Evolutionary conservation across 2,888 invertebrate genomes (phyloP), one percentile per base, ranked within the genome.

Genomic region (Lasioglossum malachurum): DNA sequence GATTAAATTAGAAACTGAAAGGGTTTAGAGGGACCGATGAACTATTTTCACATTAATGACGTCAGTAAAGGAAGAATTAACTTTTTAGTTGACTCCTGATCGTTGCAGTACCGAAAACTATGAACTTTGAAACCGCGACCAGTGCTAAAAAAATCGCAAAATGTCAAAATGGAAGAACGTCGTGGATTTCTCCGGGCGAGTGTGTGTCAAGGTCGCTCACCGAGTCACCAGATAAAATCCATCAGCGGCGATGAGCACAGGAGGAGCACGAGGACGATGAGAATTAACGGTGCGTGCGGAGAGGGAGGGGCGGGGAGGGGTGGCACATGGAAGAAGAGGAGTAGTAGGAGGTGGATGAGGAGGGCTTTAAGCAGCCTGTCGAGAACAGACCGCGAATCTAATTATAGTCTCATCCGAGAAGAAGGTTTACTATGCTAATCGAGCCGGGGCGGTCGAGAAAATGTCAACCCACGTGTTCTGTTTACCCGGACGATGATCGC

Each of bases 401-500:
- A 94, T 94, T 94, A 93, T 94, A 93, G 92, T 81, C 82, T 82
- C 71, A 82, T 75, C 76, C 78, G 86, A 91, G 92, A 93, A 80
- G 78, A 91, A 87, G 91, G 83, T 87, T 94, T 93, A 91, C 93
- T 92, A 94, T 94, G 94, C 93, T 94, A 94, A 94, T 94, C 92
- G 92, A 89, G 89, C 82, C 53, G 10, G 53, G 53, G 8, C 79
- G 86, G 23, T n/a, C 78, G 91, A 90, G 91, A 91, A 92, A 93
- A 93, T 93, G 93, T 93, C 94, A 93, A 91, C 90, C 92, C 92
- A 91, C 93, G 92, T 92, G 79, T 64, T 92, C 90, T 91, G 88
- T 92, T 93, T 93, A 91, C 85, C 84, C 80, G 80, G 75, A 16
- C 75, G 75, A 27, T 75, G 81, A 82, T 31, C 82, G 78, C 84